A percentile compares a stretch with the other conserved stretches of the same genome.
phyloP scores from a whole-genome alignment of 2,888 invertebrate genomes.

The Tetropium fuscum region DNA sequence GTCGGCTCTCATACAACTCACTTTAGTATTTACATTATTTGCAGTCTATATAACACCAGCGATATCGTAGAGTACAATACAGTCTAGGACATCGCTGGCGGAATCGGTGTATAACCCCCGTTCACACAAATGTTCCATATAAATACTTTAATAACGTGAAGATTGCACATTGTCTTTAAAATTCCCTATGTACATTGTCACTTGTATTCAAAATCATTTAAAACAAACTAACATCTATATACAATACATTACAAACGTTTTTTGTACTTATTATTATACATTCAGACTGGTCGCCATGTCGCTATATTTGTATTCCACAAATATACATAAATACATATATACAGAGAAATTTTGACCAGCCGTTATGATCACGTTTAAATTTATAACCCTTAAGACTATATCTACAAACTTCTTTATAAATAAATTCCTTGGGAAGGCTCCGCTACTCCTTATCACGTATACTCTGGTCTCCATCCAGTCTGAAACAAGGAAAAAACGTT shows the following conservation, averaged over 20 bases:
- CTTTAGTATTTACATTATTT: slow-evolving; percentile 49
- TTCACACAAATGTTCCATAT: slow-evolving; percentile 45
- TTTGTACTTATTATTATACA: slow-evolving; percentile 66
- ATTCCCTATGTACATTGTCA: slow-evolving; percentile 57
- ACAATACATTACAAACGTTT: slow-evolving; percentile 63
- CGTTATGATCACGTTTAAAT: slow-evolving; percentile 53
- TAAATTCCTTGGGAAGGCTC: slow-evolving; percentile 50
- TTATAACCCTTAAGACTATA: slow-evolving; percentile 46
- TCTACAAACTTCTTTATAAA: slow-evolving; percentile 54
- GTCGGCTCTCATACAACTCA: slow-evolving; percentile 51
- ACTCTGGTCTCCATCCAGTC: slow-evolving; percentile 93
- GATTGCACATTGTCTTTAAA: slow-evolving; percentile 60
- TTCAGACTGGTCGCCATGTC: slow-evolving; percentile 54
- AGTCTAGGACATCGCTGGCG: slow-evolving; percentile 17
- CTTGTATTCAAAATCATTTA: slow-evolving; percentile 61
- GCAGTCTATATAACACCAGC: slow-evolving; percentile 47
- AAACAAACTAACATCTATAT: slow-evolving; percentile 63
- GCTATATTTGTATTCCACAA: slow-evolving; percentile 48
- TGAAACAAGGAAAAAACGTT: slow-evolving; percentile 70
- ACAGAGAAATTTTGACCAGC: slow-evolving; percentile 52
- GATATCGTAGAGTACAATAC: background rate
- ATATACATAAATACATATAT: slow-evolving; percentile 54
- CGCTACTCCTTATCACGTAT: slow-evolving; percentile 82
- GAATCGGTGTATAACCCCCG: slow-evolving; percentile 34
- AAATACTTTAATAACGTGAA: slow-evolving; percentile 52